These are phyloP conservation scores for Myopa tessellatipennis DNA, from an alignment of 2,888 invertebrate genomes.

Conservation along the genomic window DNA sequence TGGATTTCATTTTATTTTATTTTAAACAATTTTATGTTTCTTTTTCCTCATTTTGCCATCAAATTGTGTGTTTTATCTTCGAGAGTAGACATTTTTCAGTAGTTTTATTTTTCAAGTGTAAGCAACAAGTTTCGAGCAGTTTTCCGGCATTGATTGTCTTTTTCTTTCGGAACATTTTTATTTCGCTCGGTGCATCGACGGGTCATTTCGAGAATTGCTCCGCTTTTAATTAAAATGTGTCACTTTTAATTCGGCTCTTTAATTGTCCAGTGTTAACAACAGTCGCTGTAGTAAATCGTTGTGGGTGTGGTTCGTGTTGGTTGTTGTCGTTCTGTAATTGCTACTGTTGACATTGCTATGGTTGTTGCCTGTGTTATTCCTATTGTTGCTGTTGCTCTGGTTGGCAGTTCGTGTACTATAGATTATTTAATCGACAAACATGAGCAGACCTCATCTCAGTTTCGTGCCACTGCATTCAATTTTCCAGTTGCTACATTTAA, in stretches of 20 bases:
- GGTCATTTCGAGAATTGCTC: not conserved
- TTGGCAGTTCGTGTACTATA: not conserved
- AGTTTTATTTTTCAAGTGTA: no score
- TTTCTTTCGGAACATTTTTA: not conserved
- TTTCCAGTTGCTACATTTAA: slow-evolving; percentile 2
- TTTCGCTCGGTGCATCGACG: not conserved
- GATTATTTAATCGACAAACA: slow-evolving; percentile 15
- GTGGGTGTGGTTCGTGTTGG: slow-evolving; percentile 6
- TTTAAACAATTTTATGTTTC: no score
- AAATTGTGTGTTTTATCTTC: no score
- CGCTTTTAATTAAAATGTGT: slow-evolving; percentile 32
- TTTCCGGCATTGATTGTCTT: no score
- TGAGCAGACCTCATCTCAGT: not conserved
- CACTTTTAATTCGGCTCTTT: slow-evolving; percentile 21
- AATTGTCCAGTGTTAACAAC: not conserved
- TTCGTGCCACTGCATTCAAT: slow-evolving; percentile 10
- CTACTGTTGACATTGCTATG: not conserved
- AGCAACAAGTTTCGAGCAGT: no score
- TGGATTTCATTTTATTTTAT: no score
- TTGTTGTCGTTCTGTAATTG: not conserved
- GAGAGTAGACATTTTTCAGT: no score
- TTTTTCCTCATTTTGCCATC: no score
- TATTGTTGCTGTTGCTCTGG: not conserved
- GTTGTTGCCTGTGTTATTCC: not conserved
- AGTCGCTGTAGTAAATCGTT: slow-evolving; percentile 2